Evolutionary conservation across 2,797 vertebrate species (phyloP), one percentile per base, ranked within the genome.

Genomic region (Siniperca undulata): DNA sequence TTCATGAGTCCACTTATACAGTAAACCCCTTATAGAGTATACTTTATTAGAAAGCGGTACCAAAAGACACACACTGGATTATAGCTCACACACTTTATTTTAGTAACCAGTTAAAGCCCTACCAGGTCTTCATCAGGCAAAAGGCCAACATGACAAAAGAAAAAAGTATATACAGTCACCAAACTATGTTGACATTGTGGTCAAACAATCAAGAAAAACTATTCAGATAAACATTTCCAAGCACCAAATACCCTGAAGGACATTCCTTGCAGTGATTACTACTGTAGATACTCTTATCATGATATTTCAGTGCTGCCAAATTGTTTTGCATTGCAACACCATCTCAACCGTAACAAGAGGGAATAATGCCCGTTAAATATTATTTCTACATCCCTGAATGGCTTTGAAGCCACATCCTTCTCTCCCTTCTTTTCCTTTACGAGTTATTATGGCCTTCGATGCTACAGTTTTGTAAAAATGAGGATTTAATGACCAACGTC

Each of bases 401-500:
- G 30, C 74, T 80, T 77, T 59, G 17, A 78, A 48, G 72, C n/a
- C 24, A 24, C 38, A 5, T 48, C 11, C 12, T 2, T 62, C n/a
- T 42, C 22, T 66, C n/a, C 19, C 10, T 5, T 70, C 7, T 52
- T 70, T 22, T 42, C 38, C 53, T 17, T 64, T n/a, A 60, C 20
- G 7, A 66, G 40, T 44, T 22, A 46, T 68, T 67, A 12, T 5
- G 10, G 58, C 19, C 42, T 65, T 24, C 17, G 40, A 68, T 58
- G 48, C 38, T 59, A 20, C 22, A 50, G 46, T 68, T 75, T 52
- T 70, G n/a, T 67, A 34, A 75, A 86, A 85, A 71, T 40, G 14
- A 53, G 42, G 53, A 69, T 81, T 81, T 85, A 80, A 82, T 62
- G 70, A 40, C 34, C 60, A 68, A 20, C 14, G 44, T 69, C 76